Conservation (phyloP, 2,888 invertebrate species). For the Mesorhabditis spiculigera region DNA sequence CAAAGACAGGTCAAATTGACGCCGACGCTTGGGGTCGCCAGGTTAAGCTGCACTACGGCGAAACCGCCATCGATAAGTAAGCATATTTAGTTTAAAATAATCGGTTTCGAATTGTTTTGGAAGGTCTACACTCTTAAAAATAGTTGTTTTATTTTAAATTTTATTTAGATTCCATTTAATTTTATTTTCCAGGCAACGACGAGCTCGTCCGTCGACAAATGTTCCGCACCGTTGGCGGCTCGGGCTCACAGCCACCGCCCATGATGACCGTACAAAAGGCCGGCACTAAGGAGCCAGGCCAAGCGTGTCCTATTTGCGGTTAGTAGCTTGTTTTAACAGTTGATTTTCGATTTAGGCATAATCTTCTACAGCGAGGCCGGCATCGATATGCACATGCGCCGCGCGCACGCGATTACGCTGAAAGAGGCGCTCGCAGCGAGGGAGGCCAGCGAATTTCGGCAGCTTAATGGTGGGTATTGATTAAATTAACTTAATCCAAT, state of each 20-base stretch:
- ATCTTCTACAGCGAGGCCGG: slow-evolving; percentile 42
- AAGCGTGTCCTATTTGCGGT: slow-evolving; percentile 23
- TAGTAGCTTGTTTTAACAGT: too few relatives aligned
- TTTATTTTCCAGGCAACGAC: slow-evolving; percentile 2
- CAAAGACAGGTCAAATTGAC: slow-evolving; percentile 23
- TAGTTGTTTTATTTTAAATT: background rate
- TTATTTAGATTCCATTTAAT: background rate
- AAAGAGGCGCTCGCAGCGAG: slow-evolving; percentile 14
- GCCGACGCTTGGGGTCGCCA: slow-evolving; percentile 11
- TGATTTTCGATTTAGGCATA: slow-evolving; percentile 31
- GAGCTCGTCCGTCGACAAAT: background rate
- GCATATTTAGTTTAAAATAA: background rate
- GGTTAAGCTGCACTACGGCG: background rate
- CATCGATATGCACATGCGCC: slow-evolving; percentile 33
- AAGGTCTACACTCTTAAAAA: too few relatives aligned
- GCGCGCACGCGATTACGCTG: slow-evolving; percentile 26
- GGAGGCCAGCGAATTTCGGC: background rate
- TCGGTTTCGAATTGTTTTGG: too few relatives aligned
- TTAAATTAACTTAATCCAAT: too few relatives aligned
- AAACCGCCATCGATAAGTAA: background rate
- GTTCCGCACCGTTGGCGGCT: background rate
- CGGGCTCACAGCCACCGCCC: slow-evolving; percentile 12
- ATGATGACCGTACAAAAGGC: slow-evolving; percentile 8
- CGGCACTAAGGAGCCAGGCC: slow-evolving; percentile 10
- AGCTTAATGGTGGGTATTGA: too few relatives aligned